Evolutionary conservation across 1,140 invertebrate genomes (phyloP).

Genomic region (Papilio polyxenes): DNA sequence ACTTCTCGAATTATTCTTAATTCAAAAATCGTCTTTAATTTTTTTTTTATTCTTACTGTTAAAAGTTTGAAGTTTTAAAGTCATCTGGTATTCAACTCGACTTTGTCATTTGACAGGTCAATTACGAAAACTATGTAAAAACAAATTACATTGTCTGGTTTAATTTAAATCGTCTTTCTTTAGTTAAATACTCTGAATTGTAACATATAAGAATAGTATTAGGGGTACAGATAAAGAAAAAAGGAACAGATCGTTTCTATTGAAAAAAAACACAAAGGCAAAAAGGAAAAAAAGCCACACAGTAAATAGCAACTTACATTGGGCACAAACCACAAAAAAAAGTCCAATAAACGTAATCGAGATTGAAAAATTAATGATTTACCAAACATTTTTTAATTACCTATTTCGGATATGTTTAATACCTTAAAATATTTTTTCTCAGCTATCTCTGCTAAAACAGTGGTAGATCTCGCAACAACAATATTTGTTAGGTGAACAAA

Average conservation of each 20-base stretch:
- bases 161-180: not conserved
- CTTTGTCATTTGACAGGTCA: not conserved
- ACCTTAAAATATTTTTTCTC: no score
- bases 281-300: no score
- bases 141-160: not conserved
- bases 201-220: not conserved
- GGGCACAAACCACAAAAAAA: no score
- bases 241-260: not conserved
- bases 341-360: no score
- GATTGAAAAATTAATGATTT: no score
- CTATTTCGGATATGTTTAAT: no score
- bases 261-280: not conserved
- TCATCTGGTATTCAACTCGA: not conserved
- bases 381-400: no score
- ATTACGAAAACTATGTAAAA: not conserved
- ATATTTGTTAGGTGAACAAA: no score
- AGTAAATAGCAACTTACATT: no score
- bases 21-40: constrained; percentile 21
- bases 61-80: not conserved
- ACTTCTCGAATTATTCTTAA: constrained; percentile 34
- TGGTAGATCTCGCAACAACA: no score
- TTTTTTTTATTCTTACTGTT: constrained; percentile 3
- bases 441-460: no score
- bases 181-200: not conserved
- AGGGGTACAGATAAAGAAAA: not conserved